Conservation (phyloP, 2,888 invertebrate genomes). For the Lamellibrachia satsuma region DNA sequence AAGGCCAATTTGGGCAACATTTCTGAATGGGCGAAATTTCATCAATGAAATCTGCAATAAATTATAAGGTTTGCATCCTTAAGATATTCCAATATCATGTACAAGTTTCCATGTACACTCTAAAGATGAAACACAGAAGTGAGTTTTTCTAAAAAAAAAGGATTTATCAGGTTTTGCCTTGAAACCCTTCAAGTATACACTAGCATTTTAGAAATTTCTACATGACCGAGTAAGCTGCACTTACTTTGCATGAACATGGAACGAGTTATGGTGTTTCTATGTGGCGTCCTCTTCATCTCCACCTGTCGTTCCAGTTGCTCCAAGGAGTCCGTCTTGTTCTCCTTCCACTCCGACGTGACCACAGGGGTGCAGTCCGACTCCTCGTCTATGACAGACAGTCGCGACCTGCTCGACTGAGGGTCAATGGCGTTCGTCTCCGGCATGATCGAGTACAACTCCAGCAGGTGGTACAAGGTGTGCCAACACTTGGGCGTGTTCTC, state of each 20-base stretch:
- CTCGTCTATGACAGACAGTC: slow-evolving; percentile 61
- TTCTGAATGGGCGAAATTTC: no score
- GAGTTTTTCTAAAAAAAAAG: no score
- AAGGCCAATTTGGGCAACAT: no score
- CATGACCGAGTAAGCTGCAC: not conserved
- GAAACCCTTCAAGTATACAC: no score
- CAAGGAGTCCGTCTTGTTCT: not conserved
- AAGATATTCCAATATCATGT: no score
- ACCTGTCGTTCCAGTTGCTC: slow-evolving; percentile 31
- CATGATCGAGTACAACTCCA: slow-evolving; percentile 92
- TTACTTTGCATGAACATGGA: slow-evolving; percentile 24
- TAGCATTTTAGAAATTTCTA: not conserved
- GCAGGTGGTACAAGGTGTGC: slow-evolving; percentile 90
- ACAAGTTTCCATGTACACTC: no score
- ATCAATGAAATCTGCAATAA: no score
- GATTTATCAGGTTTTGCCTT: no score
- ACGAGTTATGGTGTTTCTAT: not conserved
- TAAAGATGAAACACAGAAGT: no score
- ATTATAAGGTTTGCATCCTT: no score
- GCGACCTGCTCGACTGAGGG: slow-evolving; percentile 69
- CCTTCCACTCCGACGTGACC: not conserved
- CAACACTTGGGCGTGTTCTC: slow-evolving; percentile 82
- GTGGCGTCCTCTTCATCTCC: not conserved
- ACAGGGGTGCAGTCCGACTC: not conserved
- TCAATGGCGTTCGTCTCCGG: slow-evolving; percentile 86